Base-by-base conservation (phyloP, 1,140 invertebrate species). In the Laodelphax striatellus region DNA sequence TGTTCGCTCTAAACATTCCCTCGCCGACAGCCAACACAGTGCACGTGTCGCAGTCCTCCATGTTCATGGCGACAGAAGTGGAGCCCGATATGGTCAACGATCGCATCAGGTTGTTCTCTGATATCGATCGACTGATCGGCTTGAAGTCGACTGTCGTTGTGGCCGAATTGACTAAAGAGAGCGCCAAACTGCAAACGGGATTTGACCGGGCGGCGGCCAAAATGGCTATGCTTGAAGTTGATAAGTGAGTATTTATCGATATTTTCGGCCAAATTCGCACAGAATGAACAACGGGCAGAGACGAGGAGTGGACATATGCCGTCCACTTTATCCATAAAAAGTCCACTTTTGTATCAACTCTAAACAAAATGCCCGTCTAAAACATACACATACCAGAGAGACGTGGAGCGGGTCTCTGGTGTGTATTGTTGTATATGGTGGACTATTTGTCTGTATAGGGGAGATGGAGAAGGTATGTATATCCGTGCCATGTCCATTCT, bases 1-100 rank as follows among this genome's bases (percentile, higher is more conserved):
- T 85, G 55, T 91, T 89, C 69, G 69, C 83, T 28, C 81, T 85
- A 62, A 82, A 84, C 64, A 72, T 88, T 28, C 82, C 86, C 66
- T 77, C 70, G 70, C 83, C 78, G 17, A 63, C 62, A n/a, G 61
- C 64, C 55, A 68, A 66, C 41, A 66, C 65, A 13, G 63, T 69
- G 16, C 63, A 63, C 46, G 62, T 64, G 5, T 64, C 65, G 14
- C 54, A 60, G 31, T 62, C 61, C 2, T 66, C 63, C 28, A 43
- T 52, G n/a, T 13, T 16, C 0, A 17, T 63, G 31, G 50, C 43
- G 34, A 14, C 41, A n/a, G 52, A 54, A 21, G 38, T 5, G n/a
- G 6, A 50, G 34, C 34, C 44, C 21, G 59, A 64, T 2, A 22
- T 64, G 5, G 11, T 28, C 14, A 62, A 62, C 24, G 64, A 66